Evolutionary conservation across 1,140 invertebrate genomes (phyloP).

Genomic region (Diprion similis): DNA sequence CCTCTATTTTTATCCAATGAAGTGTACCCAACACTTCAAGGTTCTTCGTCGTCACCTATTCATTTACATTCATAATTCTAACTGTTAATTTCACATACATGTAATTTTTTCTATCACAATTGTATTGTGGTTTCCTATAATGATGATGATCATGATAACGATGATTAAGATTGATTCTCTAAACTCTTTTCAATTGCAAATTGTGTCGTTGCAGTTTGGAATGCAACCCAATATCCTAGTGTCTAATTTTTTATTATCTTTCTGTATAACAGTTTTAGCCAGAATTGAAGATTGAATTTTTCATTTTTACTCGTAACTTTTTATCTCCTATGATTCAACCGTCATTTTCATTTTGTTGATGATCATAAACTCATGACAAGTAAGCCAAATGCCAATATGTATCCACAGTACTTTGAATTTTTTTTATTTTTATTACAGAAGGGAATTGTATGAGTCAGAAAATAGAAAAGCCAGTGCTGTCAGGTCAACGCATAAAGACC

Average conservation of each 20-base stretch:
- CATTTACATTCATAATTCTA: no score
- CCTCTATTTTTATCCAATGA: no score
- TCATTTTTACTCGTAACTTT: neutral
- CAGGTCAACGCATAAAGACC: constrained; percentile 99
- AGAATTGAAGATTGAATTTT: neutral
- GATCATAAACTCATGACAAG: neutral
- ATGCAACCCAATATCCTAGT: no score
- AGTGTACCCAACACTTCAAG: no score
- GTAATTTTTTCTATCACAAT: neutral
- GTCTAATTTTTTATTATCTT: no score
- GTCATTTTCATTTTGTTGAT: neutral
- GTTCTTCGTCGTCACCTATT: no score
- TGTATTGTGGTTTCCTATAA: neutral
- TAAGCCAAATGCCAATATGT: neutral
- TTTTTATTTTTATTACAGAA: constrained; percentile 73
- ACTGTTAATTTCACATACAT: neutral
- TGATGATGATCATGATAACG: neutral
- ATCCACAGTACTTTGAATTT: constrained; percentile 27
- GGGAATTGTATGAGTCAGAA: constrained; percentile 99
- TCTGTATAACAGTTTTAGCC: no score
- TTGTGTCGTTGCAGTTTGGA: no score
- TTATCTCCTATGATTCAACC: neutral
- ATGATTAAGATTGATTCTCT: no score
- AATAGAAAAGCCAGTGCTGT: constrained; percentile 99
- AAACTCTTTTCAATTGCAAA: no score